Conservation (phyloP, 2,888 invertebrate species). For the Camptogramma bilineatum region DNA sequence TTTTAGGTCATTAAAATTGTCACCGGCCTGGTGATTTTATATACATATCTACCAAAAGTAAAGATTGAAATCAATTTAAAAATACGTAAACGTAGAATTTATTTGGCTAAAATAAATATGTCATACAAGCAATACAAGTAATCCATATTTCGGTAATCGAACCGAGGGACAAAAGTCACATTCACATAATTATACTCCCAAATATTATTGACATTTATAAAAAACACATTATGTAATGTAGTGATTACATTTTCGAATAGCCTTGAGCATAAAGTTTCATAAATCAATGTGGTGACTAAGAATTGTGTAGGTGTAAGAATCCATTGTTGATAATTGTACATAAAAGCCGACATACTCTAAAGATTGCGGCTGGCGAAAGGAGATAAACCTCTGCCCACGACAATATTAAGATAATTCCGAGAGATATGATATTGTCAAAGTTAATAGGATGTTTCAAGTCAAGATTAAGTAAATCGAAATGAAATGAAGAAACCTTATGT, state of each 20-base stretch:
- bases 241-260: not conserved
- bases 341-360: constrained; percentile 28
- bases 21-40: not conserved
- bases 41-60: not conserved
- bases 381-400: constrained; percentile 46
- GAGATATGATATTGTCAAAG: constrained; percentile 5
- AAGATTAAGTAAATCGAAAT: not conserved
- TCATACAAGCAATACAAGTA: not conserved
- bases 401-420: constrained; percentile 4
- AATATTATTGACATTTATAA: not conserved
- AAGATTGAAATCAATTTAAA: not conserved
- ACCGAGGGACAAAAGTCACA: not conserved
- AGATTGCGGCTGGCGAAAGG: constrained; percentile 40
- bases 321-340: constrained; percentile 43
- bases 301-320: constrained; percentile 39
- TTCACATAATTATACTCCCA: not conserved
- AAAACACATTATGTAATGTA: not conserved
- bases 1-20: constrained; percentile 17
- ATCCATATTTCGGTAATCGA: not conserved
- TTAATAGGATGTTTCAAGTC: not conserved
- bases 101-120: not conserved
- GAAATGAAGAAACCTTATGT: not conserved
- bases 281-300: constrained; percentile 28
- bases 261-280: constrained; percentile 11
- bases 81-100: not conserved